Percentiles rank a stretch among this genome's conserved stretches.
These are phyloP conservation scores for Platycheirus albimanus DNA, from an alignment of 2,888 invertebrate genomes.

Conservation along the genomic window DNA sequence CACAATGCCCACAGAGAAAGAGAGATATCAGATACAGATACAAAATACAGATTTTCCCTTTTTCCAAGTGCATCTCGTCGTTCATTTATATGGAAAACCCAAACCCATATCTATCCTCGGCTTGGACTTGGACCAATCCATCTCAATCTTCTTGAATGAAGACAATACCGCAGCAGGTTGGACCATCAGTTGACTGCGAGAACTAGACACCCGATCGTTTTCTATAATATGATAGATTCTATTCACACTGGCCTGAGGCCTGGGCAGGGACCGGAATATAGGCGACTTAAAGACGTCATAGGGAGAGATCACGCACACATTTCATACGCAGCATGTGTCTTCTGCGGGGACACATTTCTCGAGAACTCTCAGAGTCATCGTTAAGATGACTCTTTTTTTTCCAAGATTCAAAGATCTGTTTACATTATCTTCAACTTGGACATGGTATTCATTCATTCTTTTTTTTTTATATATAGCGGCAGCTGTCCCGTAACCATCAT, in stretches of 20 bases:
- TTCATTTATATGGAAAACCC: conserved; percentile 16
- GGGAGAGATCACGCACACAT: conserved; percentile 36
- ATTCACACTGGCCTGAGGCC: conserved; percentile 24
- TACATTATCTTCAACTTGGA: conserved; percentile 40
- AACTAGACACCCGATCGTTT: conserved; percentile 32
- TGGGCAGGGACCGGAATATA: neutral
- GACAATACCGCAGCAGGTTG: conserved; percentile 72
- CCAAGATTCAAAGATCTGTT: conserved; percentile 49
- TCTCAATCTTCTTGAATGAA: conserved; percentile 68
- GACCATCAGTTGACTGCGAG: conserved; percentile 35
- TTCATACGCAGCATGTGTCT: conserved; percentile 42
- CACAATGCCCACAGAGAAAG: conserved; percentile 33
- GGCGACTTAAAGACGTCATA: conserved; percentile 7
- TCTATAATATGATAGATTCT: conserved; percentile 59
- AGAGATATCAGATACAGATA: conserved; percentile 35
- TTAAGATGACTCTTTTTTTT: conserved; percentile 50
- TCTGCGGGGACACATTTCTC: conserved; percentile 35
- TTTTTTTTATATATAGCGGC: neutral
- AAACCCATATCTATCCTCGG: conserved; percentile 62
- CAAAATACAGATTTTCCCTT: conserved; percentile 41
- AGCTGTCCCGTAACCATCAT: conserved; percentile 59
- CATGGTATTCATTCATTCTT: conserved; percentile 1
- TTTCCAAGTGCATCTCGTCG: conserved; percentile 47
- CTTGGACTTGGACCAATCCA: conserved; percentile 62
- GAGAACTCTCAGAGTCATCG: conserved; percentile 49